Conservation (phyloP, 2,113 vertebrate species). For the Sphaerodactylus townsendi region DNA sequence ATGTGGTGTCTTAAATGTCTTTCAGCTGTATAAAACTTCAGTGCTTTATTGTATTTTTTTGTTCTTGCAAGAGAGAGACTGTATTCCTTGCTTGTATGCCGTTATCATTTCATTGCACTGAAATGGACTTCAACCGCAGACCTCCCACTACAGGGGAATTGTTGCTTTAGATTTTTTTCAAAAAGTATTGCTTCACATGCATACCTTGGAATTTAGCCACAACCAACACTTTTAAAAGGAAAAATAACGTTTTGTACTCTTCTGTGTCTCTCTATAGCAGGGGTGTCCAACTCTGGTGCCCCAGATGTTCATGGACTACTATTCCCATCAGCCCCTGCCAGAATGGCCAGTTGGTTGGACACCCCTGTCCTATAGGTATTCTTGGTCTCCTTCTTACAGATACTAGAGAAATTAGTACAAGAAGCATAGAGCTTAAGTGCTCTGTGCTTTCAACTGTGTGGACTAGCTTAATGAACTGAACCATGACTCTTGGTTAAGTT, state of each 20-base stretch:
- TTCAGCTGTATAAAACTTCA: neutral
- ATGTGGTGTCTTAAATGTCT: neutral
- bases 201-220: neutral
- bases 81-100: no score
- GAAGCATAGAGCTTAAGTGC: neutral
- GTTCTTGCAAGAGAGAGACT: neutral
- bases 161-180: neutral
- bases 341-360: no score
- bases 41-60: neutral
- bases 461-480: neutral
- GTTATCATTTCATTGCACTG: neutral
- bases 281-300: no score
- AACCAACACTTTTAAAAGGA: neutral
- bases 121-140: neutral
- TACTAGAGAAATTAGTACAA: neutral
- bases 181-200: neutral
- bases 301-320: no score
- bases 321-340: no score
- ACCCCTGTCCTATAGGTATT: no score
- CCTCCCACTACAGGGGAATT: neutral
- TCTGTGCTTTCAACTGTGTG: neutral
- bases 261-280: neutral
- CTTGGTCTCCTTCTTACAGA: neutral
- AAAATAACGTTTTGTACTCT: neutral
- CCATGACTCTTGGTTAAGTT: neutral